phyloP scores from a whole-genome alignment of 1,140 invertebrate species.

The Drosophila busckii region DNA sequence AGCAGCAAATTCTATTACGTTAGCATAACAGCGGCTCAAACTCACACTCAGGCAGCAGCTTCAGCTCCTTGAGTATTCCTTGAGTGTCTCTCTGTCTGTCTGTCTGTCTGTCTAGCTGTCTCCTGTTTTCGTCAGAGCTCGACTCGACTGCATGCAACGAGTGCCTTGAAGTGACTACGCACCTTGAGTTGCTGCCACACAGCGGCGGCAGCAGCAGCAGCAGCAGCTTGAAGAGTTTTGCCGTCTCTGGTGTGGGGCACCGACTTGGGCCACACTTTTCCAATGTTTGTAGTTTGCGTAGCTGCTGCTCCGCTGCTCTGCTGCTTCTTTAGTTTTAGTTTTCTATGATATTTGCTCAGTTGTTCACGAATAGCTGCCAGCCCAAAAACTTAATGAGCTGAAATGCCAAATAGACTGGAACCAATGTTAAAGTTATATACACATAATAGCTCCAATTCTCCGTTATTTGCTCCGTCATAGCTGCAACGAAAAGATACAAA shows the following conservation, averaged over 20 bases:
- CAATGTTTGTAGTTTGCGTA: slow-evolving; percentile 1
- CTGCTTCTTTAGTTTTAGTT: not conserved
- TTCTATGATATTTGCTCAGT: slow-evolving; percentile 55
- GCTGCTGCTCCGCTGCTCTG: not conserved
- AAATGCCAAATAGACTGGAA: slow-evolving; percentile 79
- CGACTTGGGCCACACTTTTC: slow-evolving; percentile 9
- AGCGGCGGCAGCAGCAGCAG: slow-evolving; percentile 3
- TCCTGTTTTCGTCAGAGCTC: slow-evolving; percentile 9
- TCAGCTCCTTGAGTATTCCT: too few species aligned
- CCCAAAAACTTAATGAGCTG: slow-evolving; percentile 78
- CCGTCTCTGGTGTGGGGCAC: too few species aligned
- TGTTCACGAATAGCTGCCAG: slow-evolving; percentile 78
- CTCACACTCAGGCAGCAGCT: too few species aligned
- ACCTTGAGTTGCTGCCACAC: too few species aligned
- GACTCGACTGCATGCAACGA: slow-evolving; percentile 35
- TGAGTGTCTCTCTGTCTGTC: too few species aligned
- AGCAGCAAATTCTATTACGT: too few species aligned
- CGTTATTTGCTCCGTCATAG: slow-evolving; percentile 77
- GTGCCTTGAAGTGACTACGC: slow-evolving; percentile 54
- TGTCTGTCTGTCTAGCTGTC: too few species aligned
- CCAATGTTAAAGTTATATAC: slow-evolving; percentile 70
- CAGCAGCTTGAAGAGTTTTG: slow-evolving; percentile 3
- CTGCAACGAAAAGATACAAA: slow-evolving; percentile 34
- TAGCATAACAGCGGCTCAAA: too few species aligned
- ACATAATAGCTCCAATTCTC: slow-evolving; percentile 76